These are phyloP conservation scores for Podabrus alpinus DNA, from an alignment of 2,888 invertebrate species.

Conservation along the genomic window DNA sequence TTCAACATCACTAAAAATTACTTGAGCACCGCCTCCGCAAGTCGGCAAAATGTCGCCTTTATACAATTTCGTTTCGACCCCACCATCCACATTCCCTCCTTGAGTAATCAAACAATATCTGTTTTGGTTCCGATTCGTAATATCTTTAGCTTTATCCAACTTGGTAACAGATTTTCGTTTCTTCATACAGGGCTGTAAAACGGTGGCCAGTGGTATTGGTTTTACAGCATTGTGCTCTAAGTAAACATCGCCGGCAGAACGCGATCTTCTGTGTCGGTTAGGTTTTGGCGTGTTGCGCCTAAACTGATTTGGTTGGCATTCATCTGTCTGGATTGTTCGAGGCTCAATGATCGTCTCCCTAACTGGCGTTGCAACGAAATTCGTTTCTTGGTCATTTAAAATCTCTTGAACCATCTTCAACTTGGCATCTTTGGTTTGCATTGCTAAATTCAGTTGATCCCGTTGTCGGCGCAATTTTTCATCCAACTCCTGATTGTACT, in stretches of 20 bases:
- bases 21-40: constrained; percentile 91
- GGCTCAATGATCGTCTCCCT: neutral
- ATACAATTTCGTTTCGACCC: constrained; percentile 88
- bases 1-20: constrained; percentile 94
- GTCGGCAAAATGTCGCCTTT: constrained; percentile 95
- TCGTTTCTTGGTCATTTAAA: constrained; percentile 55
- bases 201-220: constrained; percentile 83
- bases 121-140: constrained; percentile 67
- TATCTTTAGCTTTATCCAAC: constrained; percentile 77
- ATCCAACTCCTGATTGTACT: constrained; percentile 72
- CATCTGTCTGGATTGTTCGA: neutral
- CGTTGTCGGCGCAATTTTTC: constrained; percentile 63
- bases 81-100: constrained; percentile 89
- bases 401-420: constrained; percentile 65
- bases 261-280: constrained; percentile 65
- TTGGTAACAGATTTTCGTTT: constrained; percentile 84
- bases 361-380: neutral
- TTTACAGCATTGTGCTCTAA: constrained; percentile 85
- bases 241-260: constrained; percentile 81
- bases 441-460: constrained; percentile 58
- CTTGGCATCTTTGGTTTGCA: constrained; percentile 66
- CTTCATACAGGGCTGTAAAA: constrained; percentile 83
- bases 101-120: constrained; percentile 94
- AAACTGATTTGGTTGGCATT: constrained; percentile 19
- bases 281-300: constrained; percentile 24